These are phyloP conservation scores for Drosophila baimaii DNA, from an alignment of 1,140 invertebrate species.

Conservation along the genomic window DNA sequence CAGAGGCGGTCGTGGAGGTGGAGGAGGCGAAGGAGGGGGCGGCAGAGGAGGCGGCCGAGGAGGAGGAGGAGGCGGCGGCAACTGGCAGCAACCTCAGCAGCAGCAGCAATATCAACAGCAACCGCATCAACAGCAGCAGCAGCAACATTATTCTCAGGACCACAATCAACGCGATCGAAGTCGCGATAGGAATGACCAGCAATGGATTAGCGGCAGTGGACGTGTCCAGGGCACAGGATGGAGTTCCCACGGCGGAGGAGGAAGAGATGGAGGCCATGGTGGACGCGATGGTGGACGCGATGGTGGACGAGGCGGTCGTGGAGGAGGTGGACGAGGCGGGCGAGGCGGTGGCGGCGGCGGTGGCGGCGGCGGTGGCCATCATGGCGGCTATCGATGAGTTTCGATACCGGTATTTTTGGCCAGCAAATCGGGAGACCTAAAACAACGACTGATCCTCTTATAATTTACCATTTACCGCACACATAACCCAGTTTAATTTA, in stretches of 20 bases:
- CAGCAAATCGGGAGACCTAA: not conserved
- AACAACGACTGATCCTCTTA: slow-evolving; percentile 35
- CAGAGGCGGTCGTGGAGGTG: slow-evolving; percentile 48
- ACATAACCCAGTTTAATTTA: slow-evolving; percentile 54
- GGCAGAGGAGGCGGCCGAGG: slow-evolving; percentile 42
- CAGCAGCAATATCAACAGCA: slow-evolving; percentile 35
- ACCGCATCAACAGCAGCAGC: slow-evolving; percentile 35
- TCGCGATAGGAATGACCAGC: slow-evolving; percentile 47
- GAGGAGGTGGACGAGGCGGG: slow-evolving; percentile 67
- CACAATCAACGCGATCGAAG: slow-evolving; percentile 33
- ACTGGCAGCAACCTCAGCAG: slow-evolving; percentile 56
- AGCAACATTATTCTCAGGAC: slow-evolving; percentile 8
- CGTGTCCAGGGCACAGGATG: slow-evolving; percentile 79
- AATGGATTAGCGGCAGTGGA: slow-evolving; percentile 70
- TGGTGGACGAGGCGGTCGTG: slow-evolving; percentile 13
- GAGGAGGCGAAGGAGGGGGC: slow-evolving; percentile 39
- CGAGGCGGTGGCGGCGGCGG: too few relatives aligned
- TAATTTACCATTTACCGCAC: not conserved
- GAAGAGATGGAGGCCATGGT: slow-evolving; percentile 68
- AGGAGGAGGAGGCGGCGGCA: slow-evolving; percentile 40
- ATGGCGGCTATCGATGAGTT: slow-evolving; percentile 53
- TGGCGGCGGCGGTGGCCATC: slow-evolving; percentile 56
- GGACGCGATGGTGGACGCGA: slow-evolving; percentile 66
- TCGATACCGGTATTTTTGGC: not conserved
- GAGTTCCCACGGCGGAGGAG: slow-evolving; percentile 50